Base-by-base conservation (phyloP, 2,888 invertebrate species). In the Coenonympha arcania region DNA sequence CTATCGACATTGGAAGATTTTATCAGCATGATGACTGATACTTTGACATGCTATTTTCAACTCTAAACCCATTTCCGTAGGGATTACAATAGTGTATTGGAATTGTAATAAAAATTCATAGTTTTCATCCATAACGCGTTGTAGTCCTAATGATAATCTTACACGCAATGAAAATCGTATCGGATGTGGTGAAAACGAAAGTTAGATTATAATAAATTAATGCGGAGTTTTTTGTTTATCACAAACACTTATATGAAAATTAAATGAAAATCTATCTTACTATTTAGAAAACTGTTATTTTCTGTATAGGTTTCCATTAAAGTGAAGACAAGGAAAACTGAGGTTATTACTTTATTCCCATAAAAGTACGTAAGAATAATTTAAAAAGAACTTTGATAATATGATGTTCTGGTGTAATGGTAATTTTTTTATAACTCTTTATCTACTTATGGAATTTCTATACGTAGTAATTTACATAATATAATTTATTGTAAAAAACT, bases 131-230 rank as follows among this genome's bases (percentile, higher is more conserved):
- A 40, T 36, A 53, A 56, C 48, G 45, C 42, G 18, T 28, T 33
- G 31, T 48, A 46, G 41, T 52, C 49, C 45, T 58, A 61, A 61
- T 58, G 61, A 54, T 54, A 48, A 54, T 52, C 42, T 40, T 30
- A 46, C 61, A 61, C 58, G 61, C 61, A 53, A 61, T 48, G 50
- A 48, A 43, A 51, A 51, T 52, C 50, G 41, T 48, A 42, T 47
- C 48, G 43, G 49, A 46, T 52, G 26, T 43, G 39, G 51, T 52
- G 50, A 61, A 56, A 60, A 55, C 51, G 56, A 61, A 61, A 61
- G 56, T 57, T 46, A 19, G 41, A 55, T 52, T 49, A 52, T 26
- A 28, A 33, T 31, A 33, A 39, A 41, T 26, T 28, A 43, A 37
- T 39, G 49, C 26, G 26, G 43, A 26, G 15, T 41, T 41, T 41